These are phyloP conservation scores for Phlogophora meticulosa DNA, from an alignment of 2,888 invertebrate genomes.

Conservation along the genomic window DNA sequence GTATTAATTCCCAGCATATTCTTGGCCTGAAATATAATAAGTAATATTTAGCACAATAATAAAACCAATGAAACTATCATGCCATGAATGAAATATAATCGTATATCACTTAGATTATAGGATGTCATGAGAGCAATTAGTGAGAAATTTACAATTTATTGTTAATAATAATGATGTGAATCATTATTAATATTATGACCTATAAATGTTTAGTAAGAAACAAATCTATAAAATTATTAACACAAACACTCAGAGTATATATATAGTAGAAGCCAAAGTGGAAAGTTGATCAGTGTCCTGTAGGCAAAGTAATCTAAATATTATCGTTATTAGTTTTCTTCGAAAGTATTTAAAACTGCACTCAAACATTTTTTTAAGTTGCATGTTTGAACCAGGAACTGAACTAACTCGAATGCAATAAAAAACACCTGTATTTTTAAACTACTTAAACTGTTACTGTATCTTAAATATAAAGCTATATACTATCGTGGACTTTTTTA, in stretches of 20 bases:
- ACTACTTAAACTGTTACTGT: too few species aligned
- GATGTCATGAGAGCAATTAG: constrained; percentile 13
- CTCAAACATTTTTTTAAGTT: too few species aligned
- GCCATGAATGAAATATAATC: constrained; percentile 22
- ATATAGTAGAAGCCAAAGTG: too few species aligned
- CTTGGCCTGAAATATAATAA: constrained; percentile 82
- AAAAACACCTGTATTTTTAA: too few species aligned
- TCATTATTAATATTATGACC: not conserved
- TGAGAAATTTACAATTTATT: constrained; percentile 1
- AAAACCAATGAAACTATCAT: constrained; percentile 5
- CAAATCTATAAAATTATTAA: constrained; percentile 57
- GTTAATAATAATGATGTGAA: not conserved
- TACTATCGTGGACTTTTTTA: too few species aligned
- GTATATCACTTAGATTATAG: constrained; percentile 8
- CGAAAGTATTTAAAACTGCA: too few species aligned
- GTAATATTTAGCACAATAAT: constrained; percentile 33
- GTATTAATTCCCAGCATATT: constrained; percentile 87
- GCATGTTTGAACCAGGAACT: too few species aligned
- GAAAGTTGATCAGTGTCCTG: too few species aligned
- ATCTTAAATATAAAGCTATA: too few species aligned
- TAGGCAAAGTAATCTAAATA: too few species aligned
- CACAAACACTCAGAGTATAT: constrained; percentile 27
- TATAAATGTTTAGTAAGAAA: constrained; percentile 38
- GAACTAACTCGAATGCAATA: too few species aligned
- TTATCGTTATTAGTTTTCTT: too few species aligned